Evolutionary conservation across 1,140 invertebrate species (phyloP).

Genomic region (Lysiphlebus fabarum): DNA sequence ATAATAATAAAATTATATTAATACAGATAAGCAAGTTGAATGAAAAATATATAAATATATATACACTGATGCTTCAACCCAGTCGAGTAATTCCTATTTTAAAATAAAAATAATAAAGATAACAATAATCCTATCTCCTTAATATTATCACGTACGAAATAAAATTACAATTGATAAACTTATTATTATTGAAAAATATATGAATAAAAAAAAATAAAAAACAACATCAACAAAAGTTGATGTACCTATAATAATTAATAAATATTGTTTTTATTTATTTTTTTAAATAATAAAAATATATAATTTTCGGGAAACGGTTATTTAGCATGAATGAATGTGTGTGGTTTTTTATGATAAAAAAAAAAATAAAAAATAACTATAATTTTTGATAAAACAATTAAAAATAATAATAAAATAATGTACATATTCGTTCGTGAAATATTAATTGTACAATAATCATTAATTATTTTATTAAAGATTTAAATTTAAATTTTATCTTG

Average conservation of each 20-base stretch:
- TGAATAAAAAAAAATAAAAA: background rate
- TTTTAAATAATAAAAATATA: too few species aligned
- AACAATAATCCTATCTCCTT: conserved; percentile 44
- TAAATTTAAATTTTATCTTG: conserved; percentile 33
- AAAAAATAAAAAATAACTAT: conserved; percentile 13
- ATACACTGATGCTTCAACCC: conserved; percentile 34
- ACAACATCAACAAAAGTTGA: too few species aligned
- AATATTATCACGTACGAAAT: conserved; percentile 38
- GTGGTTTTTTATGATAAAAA: conserved; percentile 16
- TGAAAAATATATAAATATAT: conserved; percentile 18
- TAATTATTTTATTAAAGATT: conserved; percentile 33
- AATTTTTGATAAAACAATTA: conserved; percentile 20
- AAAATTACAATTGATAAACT: conserved; percentile 40
- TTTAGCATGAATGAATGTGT: conserved; percentile 17
- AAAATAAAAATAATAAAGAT: conserved; percentile 41
- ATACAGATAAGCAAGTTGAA: conserved; percentile 30
- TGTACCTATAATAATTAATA: background rate
- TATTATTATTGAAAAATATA: conserved; percentile 20
- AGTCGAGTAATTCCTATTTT: conserved; percentile 41
- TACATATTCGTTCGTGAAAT: conserved; percentile 35
- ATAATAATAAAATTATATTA: too few species aligned
- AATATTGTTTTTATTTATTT: background rate
- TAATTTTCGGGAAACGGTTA: conserved; percentile 1
- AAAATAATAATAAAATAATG: conserved; percentile 16
- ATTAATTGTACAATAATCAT: conserved; percentile 46